These are phyloP conservation scores for Limnephilus lunatus DNA, from an alignment of 2,888 invertebrate species.

Conservation along the genomic window DNA sequence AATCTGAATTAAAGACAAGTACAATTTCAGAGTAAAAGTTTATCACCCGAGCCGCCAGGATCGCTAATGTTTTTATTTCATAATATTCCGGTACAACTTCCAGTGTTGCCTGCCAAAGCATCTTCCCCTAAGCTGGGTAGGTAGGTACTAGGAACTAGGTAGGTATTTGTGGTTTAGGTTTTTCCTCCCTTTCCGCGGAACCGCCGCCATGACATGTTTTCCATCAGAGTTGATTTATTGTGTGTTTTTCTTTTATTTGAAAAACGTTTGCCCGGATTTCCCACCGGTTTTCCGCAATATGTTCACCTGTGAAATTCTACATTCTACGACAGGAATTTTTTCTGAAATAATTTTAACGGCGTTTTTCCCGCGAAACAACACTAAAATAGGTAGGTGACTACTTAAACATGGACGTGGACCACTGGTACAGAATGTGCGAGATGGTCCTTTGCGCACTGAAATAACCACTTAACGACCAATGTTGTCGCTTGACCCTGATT, in stretches of 20 bases:
- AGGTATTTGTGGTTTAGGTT: neutral
- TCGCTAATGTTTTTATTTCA: neutral
- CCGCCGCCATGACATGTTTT: slow-evolving; percentile 60
- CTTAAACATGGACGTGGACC: neutral
- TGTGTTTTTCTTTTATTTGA: slow-evolving; percentile 61
- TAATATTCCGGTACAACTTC: neutral
- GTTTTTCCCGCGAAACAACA: neutral
- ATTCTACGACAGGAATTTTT: slow-evolving; percentile 7
- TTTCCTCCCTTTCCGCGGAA: slow-evolving; percentile 7
- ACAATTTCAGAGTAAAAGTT: neutral
- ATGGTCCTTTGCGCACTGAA: neutral
- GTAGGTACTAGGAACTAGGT: neutral
- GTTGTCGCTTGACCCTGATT: too few relatives aligned
- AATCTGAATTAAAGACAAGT: neutral
- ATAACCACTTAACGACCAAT: neutral
- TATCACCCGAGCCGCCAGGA: neutral
- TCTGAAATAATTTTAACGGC: slow-evolving; percentile 4
- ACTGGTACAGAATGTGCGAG: neutral
- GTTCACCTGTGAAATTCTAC: slow-evolving; percentile 24
- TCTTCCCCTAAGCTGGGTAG: slow-evolving; percentile 3
- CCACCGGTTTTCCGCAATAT: slow-evolving; percentile 50
- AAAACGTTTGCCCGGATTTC: slow-evolving; percentile 62
- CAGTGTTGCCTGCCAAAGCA: neutral
- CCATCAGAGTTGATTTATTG: slow-evolving; percentile 62
- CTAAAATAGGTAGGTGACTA: neutral